A percentile compares a stretch with the other conserved stretches of the same genome.
Conservation (phyloP, 2,888 invertebrate species). For the Argyra leucocephala region DNA sequence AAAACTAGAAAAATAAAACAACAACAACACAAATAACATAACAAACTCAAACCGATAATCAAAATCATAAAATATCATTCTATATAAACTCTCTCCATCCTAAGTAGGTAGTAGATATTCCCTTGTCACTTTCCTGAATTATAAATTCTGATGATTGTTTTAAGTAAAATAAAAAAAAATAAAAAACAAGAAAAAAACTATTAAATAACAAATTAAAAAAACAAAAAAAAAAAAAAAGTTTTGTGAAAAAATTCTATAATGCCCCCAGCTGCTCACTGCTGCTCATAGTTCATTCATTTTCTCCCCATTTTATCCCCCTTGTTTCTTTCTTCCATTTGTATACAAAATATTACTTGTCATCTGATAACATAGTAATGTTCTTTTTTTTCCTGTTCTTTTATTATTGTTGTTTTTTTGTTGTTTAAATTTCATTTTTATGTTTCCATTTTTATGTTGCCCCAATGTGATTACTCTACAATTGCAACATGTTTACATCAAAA, state of each 20-base stretch:
- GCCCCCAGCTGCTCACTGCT: not conserved
- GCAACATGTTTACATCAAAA: conserved; percentile 3
- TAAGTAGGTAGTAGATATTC: too few species aligned
- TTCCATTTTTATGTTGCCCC: not conserved
- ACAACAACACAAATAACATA: too few species aligned
- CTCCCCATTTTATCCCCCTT: not conserved
- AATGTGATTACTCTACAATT: conserved; percentile 1
- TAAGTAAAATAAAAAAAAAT: not conserved
- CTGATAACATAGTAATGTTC: not conserved
- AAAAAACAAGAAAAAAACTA: not conserved
- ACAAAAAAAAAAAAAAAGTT: not conserved
- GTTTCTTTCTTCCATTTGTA: not conserved
- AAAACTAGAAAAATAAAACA: too few species aligned
- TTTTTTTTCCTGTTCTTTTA: not conserved
- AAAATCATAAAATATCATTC: too few species aligned
- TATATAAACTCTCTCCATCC: too few species aligned
- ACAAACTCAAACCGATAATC: too few species aligned
- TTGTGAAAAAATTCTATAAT: not conserved
- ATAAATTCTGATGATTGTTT: too few species aligned
- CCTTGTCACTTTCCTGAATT: too few species aligned
- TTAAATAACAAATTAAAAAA: not conserved
- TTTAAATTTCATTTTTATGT: not conserved
- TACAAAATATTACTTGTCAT: not conserved
- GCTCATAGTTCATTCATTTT: not conserved
- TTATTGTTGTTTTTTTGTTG: not conserved